phyloP scores from a whole-genome alignment of 2,113 vertebrate species.

The Sterrhoptilus dennistouni region DNA sequence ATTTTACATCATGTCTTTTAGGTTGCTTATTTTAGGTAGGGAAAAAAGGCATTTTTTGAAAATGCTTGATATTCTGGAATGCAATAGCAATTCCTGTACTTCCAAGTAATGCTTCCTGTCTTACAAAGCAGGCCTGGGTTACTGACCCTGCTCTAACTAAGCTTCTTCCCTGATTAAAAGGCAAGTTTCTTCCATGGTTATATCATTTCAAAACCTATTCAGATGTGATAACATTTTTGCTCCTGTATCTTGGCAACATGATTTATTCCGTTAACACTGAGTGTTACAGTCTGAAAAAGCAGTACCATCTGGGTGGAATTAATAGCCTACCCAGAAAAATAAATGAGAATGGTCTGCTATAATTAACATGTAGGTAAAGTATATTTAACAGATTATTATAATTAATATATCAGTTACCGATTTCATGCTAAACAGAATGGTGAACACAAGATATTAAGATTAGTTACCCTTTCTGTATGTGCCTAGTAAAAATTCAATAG shows the following conservation, averaged over 20 bases:
- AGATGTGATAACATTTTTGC: conserved; percentile 78
- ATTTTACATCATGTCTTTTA: not conserved
- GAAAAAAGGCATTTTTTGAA: not conserved
- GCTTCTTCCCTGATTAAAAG: conserved; percentile 60
- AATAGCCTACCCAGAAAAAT: conserved; percentile 82
- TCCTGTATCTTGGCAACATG: conserved; percentile 83
- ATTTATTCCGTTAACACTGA: conserved; percentile 80
- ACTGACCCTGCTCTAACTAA: conserved; percentile 52
- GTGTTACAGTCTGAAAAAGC: conserved; percentile 77
- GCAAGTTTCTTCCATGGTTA: conserved; percentile 68
- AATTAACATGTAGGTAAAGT: conserved; percentile 84
- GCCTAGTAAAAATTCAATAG: conserved; percentile 43
- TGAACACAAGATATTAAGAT: conserved; percentile 77
- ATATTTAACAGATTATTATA: conserved; percentile 85
- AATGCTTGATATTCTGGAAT: conserved; percentile 33
- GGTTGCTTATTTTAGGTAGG: not conserved
- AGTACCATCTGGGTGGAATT: conserved; percentile 83
- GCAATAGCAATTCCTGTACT: conserved; percentile 53
- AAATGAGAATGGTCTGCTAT: conserved; percentile 79
- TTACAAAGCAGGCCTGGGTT: conserved; percentile 17
- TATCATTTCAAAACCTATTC: conserved; percentile 76
- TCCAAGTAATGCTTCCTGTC: conserved; percentile 4
- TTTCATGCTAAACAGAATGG: conserved; percentile 79
- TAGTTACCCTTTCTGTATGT: conserved; percentile 61
- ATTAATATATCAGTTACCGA: conserved; percentile 82